Evolutionary conservation across 2,888 invertebrate genomes (phyloP).

Genomic region (Gastracanthus pulcherrimus): DNA sequence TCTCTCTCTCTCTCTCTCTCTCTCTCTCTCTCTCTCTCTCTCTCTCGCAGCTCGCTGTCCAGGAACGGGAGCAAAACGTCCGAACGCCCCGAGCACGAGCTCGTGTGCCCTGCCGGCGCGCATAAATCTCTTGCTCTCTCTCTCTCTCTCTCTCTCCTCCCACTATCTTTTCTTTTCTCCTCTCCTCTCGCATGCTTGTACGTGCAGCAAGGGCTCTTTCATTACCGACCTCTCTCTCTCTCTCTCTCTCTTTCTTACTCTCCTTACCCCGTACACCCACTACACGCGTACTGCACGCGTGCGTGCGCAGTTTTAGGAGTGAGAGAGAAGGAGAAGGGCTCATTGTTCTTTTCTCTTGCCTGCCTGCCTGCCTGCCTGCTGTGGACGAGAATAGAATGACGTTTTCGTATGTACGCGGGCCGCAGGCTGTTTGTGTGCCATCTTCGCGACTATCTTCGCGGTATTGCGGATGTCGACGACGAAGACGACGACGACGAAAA

Average conservation of each 20-base stretch:
- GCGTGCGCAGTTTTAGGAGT: too few species aligned
- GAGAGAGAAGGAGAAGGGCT: constrained; percentile 63
- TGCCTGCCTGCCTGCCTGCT: constrained; percentile 58
- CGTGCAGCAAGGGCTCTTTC: constrained; percentile 20
- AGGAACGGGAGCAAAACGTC: constrained; percentile 71
- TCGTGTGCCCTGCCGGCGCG: constrained; percentile 62
- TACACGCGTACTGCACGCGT: constrained; percentile 49
- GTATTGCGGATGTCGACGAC: constrained; percentile 48
- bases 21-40: too few species aligned
- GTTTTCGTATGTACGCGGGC: constrained; percentile 59
- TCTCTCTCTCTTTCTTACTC: background rate
- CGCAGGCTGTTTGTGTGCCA: background rate
- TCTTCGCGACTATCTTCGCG: constrained; percentile 36
- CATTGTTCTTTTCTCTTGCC: constrained; percentile 74
- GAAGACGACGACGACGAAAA: constrained; percentile 58
- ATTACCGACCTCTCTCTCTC: constrained; percentile 35
- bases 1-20: constrained; percentile 53
- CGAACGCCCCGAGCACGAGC: constrained; percentile 60
- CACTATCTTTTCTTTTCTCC: constrained; percentile 16
- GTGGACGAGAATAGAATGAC: constrained; percentile 73
- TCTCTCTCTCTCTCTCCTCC: constrained; percentile 30
- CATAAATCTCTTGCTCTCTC: constrained; percentile 71
- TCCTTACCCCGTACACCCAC: constrained; percentile 70
- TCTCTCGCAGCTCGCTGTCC: constrained; percentile 21
- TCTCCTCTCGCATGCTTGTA: constrained; percentile 28